Percentiles rank a stretch among this genome's conserved stretches.
These are phyloP conservation scores for Coccyzus lansbergi DNA, from an alignment of 2,797 vertebrate genomes.

Conservation along the genomic window DNA sequence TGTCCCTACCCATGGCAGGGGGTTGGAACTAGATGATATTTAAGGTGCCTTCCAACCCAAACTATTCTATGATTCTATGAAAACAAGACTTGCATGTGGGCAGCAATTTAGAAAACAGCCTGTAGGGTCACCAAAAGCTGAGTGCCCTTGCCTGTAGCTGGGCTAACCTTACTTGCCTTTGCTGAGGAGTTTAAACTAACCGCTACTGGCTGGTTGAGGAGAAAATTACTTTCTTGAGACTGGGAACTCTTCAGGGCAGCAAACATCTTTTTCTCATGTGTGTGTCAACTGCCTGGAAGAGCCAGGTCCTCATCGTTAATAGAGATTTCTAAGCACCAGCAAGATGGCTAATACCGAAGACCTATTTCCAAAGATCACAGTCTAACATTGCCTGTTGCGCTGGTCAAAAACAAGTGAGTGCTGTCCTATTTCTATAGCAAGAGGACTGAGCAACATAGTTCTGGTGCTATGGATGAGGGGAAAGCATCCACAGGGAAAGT, in stretches of 20 bases:
- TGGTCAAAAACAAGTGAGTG: accelerated
- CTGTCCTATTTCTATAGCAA: background rate
- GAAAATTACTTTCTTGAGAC: background rate
- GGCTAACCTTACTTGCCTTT: background rate
- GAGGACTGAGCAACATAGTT: background rate
- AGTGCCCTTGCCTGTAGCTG: background rate
- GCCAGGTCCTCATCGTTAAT: background rate
- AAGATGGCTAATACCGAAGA: background rate
- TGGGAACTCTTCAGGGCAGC: background rate
- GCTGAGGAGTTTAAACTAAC: background rate
- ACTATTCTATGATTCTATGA: too few relatives aligned
- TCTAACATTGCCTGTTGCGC: background rate
- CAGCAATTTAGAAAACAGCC: background rate
- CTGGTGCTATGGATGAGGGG: background rate
- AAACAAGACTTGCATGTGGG: background rate
- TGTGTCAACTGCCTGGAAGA: background rate
- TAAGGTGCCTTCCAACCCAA: too few relatives aligned
- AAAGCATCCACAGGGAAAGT: background rate
- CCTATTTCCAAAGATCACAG: background rate
- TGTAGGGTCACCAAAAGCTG: background rate
- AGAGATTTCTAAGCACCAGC: background rate
- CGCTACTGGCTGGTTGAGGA: background rate
- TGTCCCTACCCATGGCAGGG: too few relatives aligned
- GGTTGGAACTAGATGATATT: too few relatives aligned
- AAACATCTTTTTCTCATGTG: background rate